Evolutionary conservation across 2,113 vertebrate genomes (phyloP), one percentile per base, ranked within the genome.

Genomic region (Bubalus kerabau): DNA sequence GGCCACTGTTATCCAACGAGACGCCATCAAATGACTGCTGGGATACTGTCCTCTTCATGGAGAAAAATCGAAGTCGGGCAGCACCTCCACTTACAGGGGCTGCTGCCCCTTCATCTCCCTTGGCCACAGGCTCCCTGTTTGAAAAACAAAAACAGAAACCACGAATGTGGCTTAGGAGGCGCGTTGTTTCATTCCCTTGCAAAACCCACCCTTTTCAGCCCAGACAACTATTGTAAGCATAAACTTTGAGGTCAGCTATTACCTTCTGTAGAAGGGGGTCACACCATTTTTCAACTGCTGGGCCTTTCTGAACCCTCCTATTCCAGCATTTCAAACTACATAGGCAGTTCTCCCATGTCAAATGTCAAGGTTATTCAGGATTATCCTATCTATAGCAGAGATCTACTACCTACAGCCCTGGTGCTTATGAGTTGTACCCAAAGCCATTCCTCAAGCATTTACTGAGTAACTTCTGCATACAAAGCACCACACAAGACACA

Each of bases 11-110:
- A 10, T 99, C 99, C 98, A 99, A 92, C 1, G 99, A 99, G 0
- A 99, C 97, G 32, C 99, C 99, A 94, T 99, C 99, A 36, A 99
- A 99, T 96, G 99, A 99, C 95, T 99, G 99, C 98, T 99, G 99
- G 94, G 99, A 99, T 2, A 98, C 96, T 0, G 99, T 99, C 59
- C 99, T 99, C 98, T 99, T 99, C 98, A 99, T 99, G 97, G 99
- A 98, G 88, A 99, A 99, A 95, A 99, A 99, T 23, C 98, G 99
- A 80, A 99, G 98, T 40, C 98, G 98, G 36, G 98, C 43, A 23
- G 98, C 90, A 90, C 98, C 86, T 1, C 88, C 95, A n/a, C 98
- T 98, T 0, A 98, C 97, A 0, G 99, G 98, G 95, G 98, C 95
- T 90, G 95, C 97, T 36, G 96, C 97, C 83, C 82, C 99, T 26